phyloP scores from a whole-genome alignment of 2,113 vertebrate species.

The Bolborhynchus lineola region DNA sequence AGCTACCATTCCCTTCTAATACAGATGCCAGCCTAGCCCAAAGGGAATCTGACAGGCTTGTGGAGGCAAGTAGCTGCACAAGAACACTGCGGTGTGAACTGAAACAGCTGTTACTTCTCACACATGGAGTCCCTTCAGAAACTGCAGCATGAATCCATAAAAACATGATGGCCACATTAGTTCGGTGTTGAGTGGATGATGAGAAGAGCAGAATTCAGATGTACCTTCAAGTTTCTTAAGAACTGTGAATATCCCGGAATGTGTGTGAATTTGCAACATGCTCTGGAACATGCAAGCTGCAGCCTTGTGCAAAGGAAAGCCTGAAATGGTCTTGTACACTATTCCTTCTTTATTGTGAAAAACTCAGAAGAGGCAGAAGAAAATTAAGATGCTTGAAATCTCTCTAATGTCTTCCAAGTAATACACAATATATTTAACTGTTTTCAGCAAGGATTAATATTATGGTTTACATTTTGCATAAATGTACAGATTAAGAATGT shows the following conservation, averaged over 20 bases:
- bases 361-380: not conserved
- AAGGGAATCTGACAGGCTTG: not conserved
- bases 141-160: not conserved
- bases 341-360: not conserved
- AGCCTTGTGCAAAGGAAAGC: not conserved
- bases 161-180: not conserved
- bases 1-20: not conserved
- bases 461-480: not conserved
- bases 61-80: not conserved
- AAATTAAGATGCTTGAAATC: not conserved
- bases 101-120: fast-evolving
- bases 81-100: fast-evolving
- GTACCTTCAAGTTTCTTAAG: not conserved
- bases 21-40: not conserved
- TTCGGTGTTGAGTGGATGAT: not conserved
- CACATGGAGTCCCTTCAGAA: not conserved
- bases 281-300: not conserved
- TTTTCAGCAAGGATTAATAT: not conserved
- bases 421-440: not conserved
- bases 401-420: not conserved
- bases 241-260: not conserved
- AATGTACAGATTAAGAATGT: not conserved
- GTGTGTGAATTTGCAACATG: fast-evolving
- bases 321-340: not conserved
- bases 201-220: not conserved